Conservation (phyloP, 1,140 invertebrate genomes). For the Daktulosphaira vitifoliae region DNA sequence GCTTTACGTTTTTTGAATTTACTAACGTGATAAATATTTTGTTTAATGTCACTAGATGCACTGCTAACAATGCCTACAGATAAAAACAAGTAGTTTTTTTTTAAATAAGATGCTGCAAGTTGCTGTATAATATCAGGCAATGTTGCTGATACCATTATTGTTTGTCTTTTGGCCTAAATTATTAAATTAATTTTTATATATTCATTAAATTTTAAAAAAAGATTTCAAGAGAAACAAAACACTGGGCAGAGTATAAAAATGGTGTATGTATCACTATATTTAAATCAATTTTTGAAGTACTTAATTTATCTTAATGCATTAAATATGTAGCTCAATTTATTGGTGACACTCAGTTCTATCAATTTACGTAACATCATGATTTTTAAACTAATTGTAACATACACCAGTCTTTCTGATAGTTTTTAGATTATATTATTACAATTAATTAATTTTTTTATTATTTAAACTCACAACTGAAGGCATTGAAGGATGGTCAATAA, state of each 20-base stretch:
- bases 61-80: slow-evolving; percentile 94
- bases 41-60: slow-evolving; percentile 81
- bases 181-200: slow-evolving; percentile 42
- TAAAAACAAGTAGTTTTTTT: slow-evolving; percentile 95
- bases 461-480: slow-evolving; percentile 43
- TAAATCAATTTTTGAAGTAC: too few species aligned
- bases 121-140: slow-evolving; percentile 98
- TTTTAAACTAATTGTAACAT: too few species aligned
- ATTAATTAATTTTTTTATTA: not conserved
- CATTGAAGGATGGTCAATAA: slow-evolving; percentile 70
- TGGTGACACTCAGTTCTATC: too few species aligned
- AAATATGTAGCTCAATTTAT: too few species aligned
- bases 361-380: too few species aligned
- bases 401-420: too few species aligned
- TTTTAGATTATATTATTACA: too few species aligned
- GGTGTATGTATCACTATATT: too few species aligned
- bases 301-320: too few species aligned
- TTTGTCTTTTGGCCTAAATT: slow-evolving; percentile 71
- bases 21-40: slow-evolving; percentile 65
- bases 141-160: slow-evolving; percentile 98
- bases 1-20: slow-evolving; percentile 65
- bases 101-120: slow-evolving; percentile 87
- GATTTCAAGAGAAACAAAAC: too few species aligned
- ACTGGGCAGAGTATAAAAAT: too few species aligned
- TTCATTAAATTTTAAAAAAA: not conserved